Evolutionary conservation across 2,113 vertebrate species (phyloP).

Genomic region (Cololabis saira): DNA sequence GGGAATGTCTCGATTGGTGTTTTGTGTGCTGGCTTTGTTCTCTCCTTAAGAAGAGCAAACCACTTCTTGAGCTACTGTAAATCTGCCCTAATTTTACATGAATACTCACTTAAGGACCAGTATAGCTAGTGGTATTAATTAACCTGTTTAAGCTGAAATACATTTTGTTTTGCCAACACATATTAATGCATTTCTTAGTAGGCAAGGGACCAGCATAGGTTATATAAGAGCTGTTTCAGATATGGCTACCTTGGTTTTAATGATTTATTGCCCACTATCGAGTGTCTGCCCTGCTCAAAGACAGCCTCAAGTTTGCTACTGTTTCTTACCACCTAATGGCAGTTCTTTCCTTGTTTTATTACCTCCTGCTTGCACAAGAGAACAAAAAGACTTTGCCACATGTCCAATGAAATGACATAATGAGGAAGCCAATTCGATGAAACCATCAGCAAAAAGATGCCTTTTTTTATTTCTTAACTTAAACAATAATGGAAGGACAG

Average conservation of each 20-base stretch:
- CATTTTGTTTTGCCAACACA: conserved; percentile 34
- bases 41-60: conserved; percentile 9
- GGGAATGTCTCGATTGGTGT: conserved; percentile 1
- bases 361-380: conserved; percentile 20
- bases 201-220: conserved; percentile 28
- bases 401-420: conserved; percentile 10
- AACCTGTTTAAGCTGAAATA: conserved; percentile 23
- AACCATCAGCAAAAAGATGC: conserved; percentile 8
- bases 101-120: conserved; percentile 35
- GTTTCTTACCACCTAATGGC: conserved; percentile 32
- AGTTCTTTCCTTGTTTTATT: conserved; percentile 20
- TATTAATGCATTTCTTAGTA: conserved; percentile 27
- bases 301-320: conserved; percentile 7
- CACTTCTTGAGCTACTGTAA: conserved; percentile 37
- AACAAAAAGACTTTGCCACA: conserved; percentile 20
- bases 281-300: background rate
- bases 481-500: conserved; percentile 27
- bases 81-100: conserved; percentile 47
- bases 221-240: conserved; percentile 44
- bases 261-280: conserved; percentile 36
- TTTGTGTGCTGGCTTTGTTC: conserved; percentile 4
- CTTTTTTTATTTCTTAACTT: conserved; percentile 18
- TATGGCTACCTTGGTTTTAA: conserved; percentile 39
- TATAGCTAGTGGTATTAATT: conserved; percentile 36
- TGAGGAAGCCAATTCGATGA: background rate